Percentiles rank a stretch among this genome's conserved stretches.
These are phyloP conservation scores for Lacerta agilis DNA, from an alignment of 2,797 vertebrate species.

Conservation along the genomic window DNA sequence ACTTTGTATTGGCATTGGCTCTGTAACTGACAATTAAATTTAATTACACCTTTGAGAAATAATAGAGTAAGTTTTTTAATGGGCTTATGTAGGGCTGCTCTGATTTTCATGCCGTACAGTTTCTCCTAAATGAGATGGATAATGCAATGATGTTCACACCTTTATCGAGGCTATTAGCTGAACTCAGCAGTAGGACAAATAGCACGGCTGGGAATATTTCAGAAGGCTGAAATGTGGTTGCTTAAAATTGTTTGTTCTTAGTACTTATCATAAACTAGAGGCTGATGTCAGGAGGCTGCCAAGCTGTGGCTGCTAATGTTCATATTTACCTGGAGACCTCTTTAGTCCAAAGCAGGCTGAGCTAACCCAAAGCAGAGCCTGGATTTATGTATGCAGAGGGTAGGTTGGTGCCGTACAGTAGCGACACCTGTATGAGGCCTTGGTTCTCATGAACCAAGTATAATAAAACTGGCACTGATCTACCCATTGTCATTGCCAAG, in stretches of 20 bases:
- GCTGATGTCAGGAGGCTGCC: constrained; percentile 7
- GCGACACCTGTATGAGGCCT: background rate
- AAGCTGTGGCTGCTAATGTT: background rate
- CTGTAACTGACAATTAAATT: constrained; percentile 63
- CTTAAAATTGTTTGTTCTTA: constrained; percentile 9
- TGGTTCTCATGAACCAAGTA: background rate
- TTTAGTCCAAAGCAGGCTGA: background rate
- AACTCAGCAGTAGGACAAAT: constrained; percentile 33
- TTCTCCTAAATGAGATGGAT: background rate
- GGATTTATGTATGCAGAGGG: background rate
- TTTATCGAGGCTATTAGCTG: constrained; percentile 12
- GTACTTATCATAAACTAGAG: constrained; percentile 22
- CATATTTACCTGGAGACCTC: background rate
- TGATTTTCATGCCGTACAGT: constrained; percentile 23
- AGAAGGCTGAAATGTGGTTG: constrained; percentile 11
- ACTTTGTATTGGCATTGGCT: constrained; percentile 13
- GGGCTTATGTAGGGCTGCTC: constrained; percentile 36
- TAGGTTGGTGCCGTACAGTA: background rate
- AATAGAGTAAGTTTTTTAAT: constrained; percentile 34
- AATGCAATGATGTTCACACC: background rate
- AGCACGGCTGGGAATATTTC: constrained; percentile 37
- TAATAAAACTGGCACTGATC: too few species aligned
- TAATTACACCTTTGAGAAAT: constrained; percentile 68
- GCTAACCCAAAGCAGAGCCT: background rate
- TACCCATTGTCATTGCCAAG: too few species aligned